Conservation (phyloP, 2,797 vertebrate species). For the Distichodus sexfasciatus region DNA sequence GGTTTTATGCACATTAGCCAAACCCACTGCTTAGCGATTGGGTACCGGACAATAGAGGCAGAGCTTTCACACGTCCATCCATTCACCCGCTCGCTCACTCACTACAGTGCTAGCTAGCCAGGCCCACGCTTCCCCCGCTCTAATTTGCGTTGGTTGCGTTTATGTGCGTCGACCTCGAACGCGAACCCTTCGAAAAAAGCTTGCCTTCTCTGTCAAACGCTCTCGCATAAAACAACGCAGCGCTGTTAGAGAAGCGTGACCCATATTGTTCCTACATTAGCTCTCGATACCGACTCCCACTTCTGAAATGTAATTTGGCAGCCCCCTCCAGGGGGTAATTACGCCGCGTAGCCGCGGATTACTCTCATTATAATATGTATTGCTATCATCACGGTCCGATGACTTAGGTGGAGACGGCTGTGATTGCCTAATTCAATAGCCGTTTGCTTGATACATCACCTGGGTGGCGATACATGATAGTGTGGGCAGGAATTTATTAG, state of each 20-base stretch:
- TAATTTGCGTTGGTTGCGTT: slow-evolving; percentile 67
- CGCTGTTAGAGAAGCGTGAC: slow-evolving; percentile 63
- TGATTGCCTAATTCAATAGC: slow-evolving; percentile 61
- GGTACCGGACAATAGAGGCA: slow-evolving; percentile 59
- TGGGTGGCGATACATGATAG: slow-evolving; percentile 51
- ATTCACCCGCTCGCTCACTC: too few relatives aligned
- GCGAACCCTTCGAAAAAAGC: slow-evolving; percentile 62
- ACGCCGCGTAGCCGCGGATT: slow-evolving; percentile 53
- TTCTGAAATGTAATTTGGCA: slow-evolving; percentile 61
- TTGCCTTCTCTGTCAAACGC: too few relatives aligned
- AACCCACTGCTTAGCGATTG: slow-evolving; percentile 64
- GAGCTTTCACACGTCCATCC: slow-evolving; percentile 36
- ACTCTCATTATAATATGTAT: slow-evolving; percentile 60
- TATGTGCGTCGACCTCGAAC: slow-evolving; percentile 68
- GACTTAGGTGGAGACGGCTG: slow-evolving; percentile 48
- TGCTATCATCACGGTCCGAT: slow-evolving; percentile 48
- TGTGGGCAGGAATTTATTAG: slow-evolving; percentile 45
- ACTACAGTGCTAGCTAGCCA: too few relatives aligned
- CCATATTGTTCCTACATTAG: slow-evolving; percentile 70
- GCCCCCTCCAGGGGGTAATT: slow-evolving; percentile 51
- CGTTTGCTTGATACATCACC: slow-evolving; percentile 59
- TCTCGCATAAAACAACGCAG: slow-evolving; percentile 60
- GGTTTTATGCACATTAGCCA: slow-evolving; percentile 3
- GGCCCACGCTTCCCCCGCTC: too few relatives aligned
- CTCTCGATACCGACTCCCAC: slow-evolving; percentile 51